Percentiles rank a stretch among this genome's conserved stretches.
Evolutionary conservation across 2,113 vertebrate species (phyloP).

Genomic region (Sarotherodon lohbergeri): DNA sequence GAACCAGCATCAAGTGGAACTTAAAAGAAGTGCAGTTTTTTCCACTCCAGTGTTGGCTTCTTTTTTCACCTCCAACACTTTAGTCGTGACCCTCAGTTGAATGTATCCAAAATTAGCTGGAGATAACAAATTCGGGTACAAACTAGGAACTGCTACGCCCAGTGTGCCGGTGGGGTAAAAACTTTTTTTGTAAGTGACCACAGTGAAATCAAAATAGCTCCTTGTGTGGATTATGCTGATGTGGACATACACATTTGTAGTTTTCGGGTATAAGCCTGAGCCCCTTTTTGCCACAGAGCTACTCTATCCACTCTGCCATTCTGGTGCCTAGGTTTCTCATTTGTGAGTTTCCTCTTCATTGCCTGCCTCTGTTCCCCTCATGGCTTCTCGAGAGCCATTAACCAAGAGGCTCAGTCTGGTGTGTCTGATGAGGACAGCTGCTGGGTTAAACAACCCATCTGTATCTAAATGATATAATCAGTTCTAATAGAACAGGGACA

Average conservation of each 20-base stretch:
- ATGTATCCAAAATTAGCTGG: not conserved
- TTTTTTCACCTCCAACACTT: not conserved
- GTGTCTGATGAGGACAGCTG: slow-evolving; percentile 65
- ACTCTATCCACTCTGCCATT: not conserved
- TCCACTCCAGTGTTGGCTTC: not conserved
- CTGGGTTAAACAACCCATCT: slow-evolving; percentile 63
- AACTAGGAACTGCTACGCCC: not conserved
- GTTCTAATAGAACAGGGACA: slow-evolving; percentile 56
- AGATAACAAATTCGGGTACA: not conserved
- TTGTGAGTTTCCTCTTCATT: slow-evolving; percentile 23
- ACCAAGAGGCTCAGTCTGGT: slow-evolving; percentile 46
- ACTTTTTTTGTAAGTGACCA: not conserved
- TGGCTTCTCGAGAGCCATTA: slow-evolving; percentile 47
- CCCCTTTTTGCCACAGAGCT: not conserved
- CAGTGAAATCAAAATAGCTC: not conserved
- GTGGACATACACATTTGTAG: not conserved
- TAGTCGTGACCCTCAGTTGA: not conserved
- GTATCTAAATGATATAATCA: slow-evolving; percentile 65
- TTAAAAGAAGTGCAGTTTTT: not conserved
- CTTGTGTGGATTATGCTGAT: not conserved
- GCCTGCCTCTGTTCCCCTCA: not conserved
- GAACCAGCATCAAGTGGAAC: not conserved
- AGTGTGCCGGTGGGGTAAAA: not conserved
- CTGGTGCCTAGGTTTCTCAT: not conserved
- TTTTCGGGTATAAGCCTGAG: not conserved